Evolutionary conservation across 2,888 invertebrate genomes (phyloP).

Genomic region (Enoplolaimus lenunculus): DNA sequence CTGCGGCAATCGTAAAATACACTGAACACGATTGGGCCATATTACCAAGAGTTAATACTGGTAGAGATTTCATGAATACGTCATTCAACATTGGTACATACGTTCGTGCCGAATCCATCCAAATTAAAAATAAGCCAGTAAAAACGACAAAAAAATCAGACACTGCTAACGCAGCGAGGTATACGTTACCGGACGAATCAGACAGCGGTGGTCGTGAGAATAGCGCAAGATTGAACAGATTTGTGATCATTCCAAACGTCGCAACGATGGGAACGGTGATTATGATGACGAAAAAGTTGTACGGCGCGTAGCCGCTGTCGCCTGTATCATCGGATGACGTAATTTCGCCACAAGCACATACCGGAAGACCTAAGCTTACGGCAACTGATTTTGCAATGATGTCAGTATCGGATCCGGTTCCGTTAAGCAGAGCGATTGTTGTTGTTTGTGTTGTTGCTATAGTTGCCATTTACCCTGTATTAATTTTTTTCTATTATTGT

Average conservation of each 20-base stretch:
- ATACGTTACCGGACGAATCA: slow-evolving; percentile 30
- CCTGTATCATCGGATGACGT: too few relatives aligned
- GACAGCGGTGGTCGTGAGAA: slow-evolving; percentile 29
- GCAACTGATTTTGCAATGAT: too few relatives aligned
- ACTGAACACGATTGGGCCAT: slow-evolving; percentile 40
- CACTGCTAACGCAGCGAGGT: slow-evolving; percentile 35
- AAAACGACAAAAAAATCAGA: slow-evolving; percentile 38
- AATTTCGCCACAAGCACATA: too few relatives aligned
- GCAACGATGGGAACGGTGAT: slow-evolving; percentile 19
- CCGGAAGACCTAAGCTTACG: too few relatives aligned
- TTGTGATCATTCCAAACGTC: slow-evolving; percentile 37
- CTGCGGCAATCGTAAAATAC: slow-evolving; percentile 40
- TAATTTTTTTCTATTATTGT: too few relatives aligned
- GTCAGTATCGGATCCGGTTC: too few relatives aligned
- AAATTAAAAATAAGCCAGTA: slow-evolving; percentile 39
- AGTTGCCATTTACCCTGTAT: too few relatives aligned
- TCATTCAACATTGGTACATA: slow-evolving; percentile 33
- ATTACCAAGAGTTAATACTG: slow-evolving; percentile 30
- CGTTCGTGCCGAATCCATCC: slow-evolving; percentile 32
- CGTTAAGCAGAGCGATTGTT: too few relatives aligned
- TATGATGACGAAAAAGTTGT: slow-evolving; percentile 22
- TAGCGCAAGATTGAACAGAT: slow-evolving; percentile 36
- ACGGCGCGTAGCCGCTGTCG: too few relatives aligned
- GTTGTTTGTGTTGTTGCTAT: too few relatives aligned
- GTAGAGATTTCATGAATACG: background rate